Evolutionary conservation across 1,140 invertebrate species (phyloP).

Genomic region (Aphelenchoides avenae): DNA sequence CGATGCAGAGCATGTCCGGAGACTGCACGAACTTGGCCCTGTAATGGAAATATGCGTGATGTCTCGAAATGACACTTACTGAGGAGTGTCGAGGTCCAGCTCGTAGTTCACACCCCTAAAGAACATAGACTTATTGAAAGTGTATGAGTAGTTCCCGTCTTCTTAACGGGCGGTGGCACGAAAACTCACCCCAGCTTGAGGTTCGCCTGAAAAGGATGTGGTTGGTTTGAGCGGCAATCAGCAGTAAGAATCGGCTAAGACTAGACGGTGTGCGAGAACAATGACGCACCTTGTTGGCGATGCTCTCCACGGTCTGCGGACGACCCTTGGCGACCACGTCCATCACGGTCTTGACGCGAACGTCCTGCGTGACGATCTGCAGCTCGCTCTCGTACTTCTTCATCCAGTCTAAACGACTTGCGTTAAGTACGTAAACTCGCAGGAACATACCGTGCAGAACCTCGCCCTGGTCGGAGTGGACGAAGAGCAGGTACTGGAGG

Average conservation of each 20-base stretch:
- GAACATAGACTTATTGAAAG: neutral
- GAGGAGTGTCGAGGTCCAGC: neutral
- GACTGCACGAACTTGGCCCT: neutral
- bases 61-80: too few relatives aligned
- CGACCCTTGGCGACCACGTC: constrained; percentile 16
- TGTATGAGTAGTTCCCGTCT: too few relatives aligned
- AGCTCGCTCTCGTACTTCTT: constrained; percentile 20
- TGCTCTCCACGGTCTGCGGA: constrained; percentile 34
- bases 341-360: constrained; percentile 24
- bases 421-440: too few relatives aligned
- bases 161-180: too few relatives aligned
- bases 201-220: constrained; percentile 6
- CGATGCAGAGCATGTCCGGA: constrained; percentile 17
- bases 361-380: constrained; percentile 33
- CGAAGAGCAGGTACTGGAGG: too few relatives aligned
- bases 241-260: too few relatives aligned
- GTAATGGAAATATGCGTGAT: neutral
- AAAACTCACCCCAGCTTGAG: constrained; percentile 21
- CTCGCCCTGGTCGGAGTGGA: too few relatives aligned
- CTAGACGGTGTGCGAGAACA: neutral
- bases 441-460: too few relatives aligned
- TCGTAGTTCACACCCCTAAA: neutral
- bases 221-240: too few relatives aligned
- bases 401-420: constrained; percentile 32
- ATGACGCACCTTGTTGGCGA: constrained; percentile 34